Conservation (phyloP, 2,797 vertebrate genomes). For the Phataginus tricuspis region DNA sequence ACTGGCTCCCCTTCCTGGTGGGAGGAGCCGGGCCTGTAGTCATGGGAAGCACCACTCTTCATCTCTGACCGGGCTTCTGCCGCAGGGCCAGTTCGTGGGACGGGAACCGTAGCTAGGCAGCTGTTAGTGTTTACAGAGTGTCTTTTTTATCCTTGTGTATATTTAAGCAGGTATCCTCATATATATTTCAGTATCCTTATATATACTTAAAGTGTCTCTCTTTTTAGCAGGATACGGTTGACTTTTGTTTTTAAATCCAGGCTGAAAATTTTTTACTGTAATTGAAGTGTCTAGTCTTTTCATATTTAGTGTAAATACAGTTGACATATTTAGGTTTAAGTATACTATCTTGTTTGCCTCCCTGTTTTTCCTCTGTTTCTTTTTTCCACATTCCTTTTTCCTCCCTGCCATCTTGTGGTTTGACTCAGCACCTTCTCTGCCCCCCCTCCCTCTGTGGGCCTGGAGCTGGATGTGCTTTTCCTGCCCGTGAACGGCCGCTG, state of each 20-base stretch:
- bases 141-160: neutral
- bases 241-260: neutral
- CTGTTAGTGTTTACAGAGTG: neutral
- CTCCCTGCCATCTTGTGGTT: neutral
- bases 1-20: neutral
- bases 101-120: accelerated
- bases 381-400: neutral
- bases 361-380: neutral
- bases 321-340: neutral
- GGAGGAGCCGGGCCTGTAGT: too few relatives aligned
- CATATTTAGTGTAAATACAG: neutral
- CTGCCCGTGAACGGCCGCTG: neutral
- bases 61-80: neutral
- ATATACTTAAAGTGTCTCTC: neutral
- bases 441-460: neutral
- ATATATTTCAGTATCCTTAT: neutral
- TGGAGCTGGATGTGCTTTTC: neutral
- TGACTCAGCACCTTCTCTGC: neutral
- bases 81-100: neutral
- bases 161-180: neutral
- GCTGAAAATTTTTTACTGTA: neutral
- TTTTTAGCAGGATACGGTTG: neutral
- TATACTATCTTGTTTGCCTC: neutral
- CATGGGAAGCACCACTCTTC: neutral
- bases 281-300: neutral